These are phyloP conservation scores for Nephotettix cincticeps DNA, from an alignment of 1,140 invertebrate species.

Conservation along the genomic window DNA sequence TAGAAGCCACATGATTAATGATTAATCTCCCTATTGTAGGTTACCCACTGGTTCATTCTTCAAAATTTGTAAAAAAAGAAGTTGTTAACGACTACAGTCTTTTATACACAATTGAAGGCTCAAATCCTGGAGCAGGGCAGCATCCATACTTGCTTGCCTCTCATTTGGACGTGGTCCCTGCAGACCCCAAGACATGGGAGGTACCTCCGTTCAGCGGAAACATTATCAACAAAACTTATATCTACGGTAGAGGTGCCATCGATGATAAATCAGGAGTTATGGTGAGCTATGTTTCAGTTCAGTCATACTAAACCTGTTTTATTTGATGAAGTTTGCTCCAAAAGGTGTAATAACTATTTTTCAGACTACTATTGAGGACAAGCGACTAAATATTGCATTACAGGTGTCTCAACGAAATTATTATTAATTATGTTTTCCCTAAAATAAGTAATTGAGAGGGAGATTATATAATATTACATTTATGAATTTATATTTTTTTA, in stretches of 20 bases:
- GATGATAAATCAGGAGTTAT: conserved; percentile 57
- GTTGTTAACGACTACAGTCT: conserved; percentile 54
- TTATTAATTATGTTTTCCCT: too few species aligned
- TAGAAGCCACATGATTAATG: too few species aligned
- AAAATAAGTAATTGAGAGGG: too few species aligned
- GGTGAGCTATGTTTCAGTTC: conserved; percentile 43
- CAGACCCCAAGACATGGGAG: conserved; percentile 49
- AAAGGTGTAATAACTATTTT: too few species aligned
- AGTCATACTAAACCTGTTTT: too few species aligned
- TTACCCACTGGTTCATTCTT: conserved; percentile 51
- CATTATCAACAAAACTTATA: conserved; percentile 50
- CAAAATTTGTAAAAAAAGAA: conserved; percentile 47
- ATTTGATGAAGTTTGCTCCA: too few species aligned
- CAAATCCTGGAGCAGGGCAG: conserved; percentile 44
- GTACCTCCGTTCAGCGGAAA: conserved; percentile 54
- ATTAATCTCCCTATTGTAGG: conserved; percentile 40
- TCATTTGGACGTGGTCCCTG: conserved; percentile 62
- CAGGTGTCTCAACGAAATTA: too few species aligned
- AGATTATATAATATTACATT: too few species aligned
- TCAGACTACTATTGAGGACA: too few species aligned
- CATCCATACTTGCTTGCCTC: conserved; percentile 55
- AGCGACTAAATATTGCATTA: too few species aligned
- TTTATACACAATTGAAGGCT: conserved; percentile 49
- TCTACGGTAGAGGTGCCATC: conserved; percentile 58
- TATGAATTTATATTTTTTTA: too few species aligned